Evolutionary conservation across 2,113 vertebrate species (phyloP), one percentile per base, ranked within the genome.

Genomic region (Thermophis baileyi): DNA sequence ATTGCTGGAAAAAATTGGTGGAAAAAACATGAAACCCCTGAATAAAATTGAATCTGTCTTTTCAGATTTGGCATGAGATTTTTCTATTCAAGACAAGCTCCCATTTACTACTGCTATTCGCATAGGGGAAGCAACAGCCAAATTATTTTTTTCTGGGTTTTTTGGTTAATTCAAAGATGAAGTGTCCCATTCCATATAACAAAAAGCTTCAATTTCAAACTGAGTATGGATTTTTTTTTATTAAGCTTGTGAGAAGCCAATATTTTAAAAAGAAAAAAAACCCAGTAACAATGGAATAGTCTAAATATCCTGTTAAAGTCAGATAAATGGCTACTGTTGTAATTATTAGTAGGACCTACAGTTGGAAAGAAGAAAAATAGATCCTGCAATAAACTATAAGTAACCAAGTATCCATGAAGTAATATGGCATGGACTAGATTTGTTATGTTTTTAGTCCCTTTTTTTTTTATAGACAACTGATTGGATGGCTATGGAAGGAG

Each of bases 1-100:
- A 24, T 25, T 53, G 40, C 25, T 91, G 51, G 6, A 1, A 20
- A 10, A 2, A 11, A 30, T 3, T 4, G 20, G 22, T 18, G 9
- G n/a, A 30, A 24, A 60, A 60, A 27, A 25, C 22, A 30, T 12
- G 54, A 89, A 89, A 86, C 6, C n/a, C 85, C 20, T 93, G 49
- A 90, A 93, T 86, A 93, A 93, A 85, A 86, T 25, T 86, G 30
- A 20, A 89, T 54, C 88, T 92, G 27, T 53, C 16, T 85, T 89
- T 85, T 89, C 51, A 30, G 40, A 51, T 81, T 86, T 74, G 25
- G 3, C 46, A 44, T 74, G 89, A 44, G 44, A 81, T 81, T 27
- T 27, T 55, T 85, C 51, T 74, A 16, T 50, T 18, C 18, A 24
- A 60, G 25, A 49, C 53, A 89, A 90, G 69, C n/a, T 69, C 18